Evolutionary conservation across 2,113 vertebrate genomes (phyloP), one percentile per base, ranked within the genome.

Genomic region (Xiphias gladius): DNA sequence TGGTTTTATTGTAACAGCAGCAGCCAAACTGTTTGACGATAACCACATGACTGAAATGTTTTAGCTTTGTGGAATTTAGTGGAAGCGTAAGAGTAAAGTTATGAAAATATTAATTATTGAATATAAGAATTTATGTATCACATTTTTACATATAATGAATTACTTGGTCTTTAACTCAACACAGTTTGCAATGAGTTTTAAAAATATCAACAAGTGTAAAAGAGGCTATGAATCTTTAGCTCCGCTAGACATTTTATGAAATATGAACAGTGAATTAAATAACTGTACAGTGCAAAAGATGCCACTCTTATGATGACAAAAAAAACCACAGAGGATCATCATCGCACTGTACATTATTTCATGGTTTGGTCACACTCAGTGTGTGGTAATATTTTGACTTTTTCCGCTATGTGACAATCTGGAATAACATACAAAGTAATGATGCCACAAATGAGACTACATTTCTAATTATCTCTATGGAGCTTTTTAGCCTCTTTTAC

Each of bases 31-130:
- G 59, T 43, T 62, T 62, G 64, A 79, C 39, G 20, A 64, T 32
- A 68, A n/a, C 50, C 84, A 68, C 63, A 62, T 70, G 73, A 79
- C 55, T 39, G 61, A 62, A 32, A 72, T 19, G 63, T 50, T 66
- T 68, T 19, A 32, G 41, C 26, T 59, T 14, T 14, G 28, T 14
- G 39, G 41, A 68, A 35, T 64, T 71, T 19, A 26, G 48, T 32
- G 5, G 16, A 52, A 13, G 22, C 4, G 39, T 2, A n/a, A 43
- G 10, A 61, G 11, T 20, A n/a, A 67, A 35, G 13, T 9, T 35
- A 35, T 22, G 32, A 28, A 54, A 14, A 28, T 30, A 50, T 20
- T 13, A 22, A 8, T 20, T 17, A 32, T 46, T 58, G 20, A 28
- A 66, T 13, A 10, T 54, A 10, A 39, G 11, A 26, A 46, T n/a